Evolutionary conservation across 2,888 invertebrate species (phyloP), one percentile per base, ranked within the genome.

Genomic region (Euproctis similis): DNA sequence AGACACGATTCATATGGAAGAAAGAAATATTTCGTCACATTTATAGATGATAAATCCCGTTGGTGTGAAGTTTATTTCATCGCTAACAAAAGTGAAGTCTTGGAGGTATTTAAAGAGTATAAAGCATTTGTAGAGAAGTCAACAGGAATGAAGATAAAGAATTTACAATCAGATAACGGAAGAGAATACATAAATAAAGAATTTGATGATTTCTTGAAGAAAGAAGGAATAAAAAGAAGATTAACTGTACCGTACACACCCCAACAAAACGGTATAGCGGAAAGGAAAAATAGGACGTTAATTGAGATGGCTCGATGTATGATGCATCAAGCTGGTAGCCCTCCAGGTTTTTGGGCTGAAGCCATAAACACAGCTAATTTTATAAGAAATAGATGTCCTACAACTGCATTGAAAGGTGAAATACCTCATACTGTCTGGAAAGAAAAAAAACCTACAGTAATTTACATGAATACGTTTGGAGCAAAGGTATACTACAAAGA

Each of bases 401-500:
- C 21, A 10, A 11, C 6, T 9, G 11, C 10, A 5, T 21, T 21
- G 9, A 21, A 21, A 9, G 21, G 10, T 21, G 9, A 21, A 10
- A 21, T 21, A 21, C 21, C 21, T 9, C 6, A 8, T 4, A 21
- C 21, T 8, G 9, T 26, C 7, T 26, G 18, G 18, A 26, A 17
- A 22, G 32, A 29, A 16, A 31, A 32, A 18, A 43, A 26, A 14
- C 39, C 42, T 28, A 34, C 39, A 5, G 42, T 39, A 26, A 36
- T 26, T 8, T 36, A 38, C 16, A 36, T 38, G 30, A 26, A 36
- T 3, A 19, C 30, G 4, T 45, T 45, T 31, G 39, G 34, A 24
- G 17, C 32, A 5, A 37, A 38, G 22, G 28, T 19, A 4, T 41
- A 34, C 18, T 34, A 31, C 10, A 36, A 31, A 26, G 19, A 39